Base-by-base conservation (phyloP, 1,140 invertebrate species). In the Atta texana region DNA sequence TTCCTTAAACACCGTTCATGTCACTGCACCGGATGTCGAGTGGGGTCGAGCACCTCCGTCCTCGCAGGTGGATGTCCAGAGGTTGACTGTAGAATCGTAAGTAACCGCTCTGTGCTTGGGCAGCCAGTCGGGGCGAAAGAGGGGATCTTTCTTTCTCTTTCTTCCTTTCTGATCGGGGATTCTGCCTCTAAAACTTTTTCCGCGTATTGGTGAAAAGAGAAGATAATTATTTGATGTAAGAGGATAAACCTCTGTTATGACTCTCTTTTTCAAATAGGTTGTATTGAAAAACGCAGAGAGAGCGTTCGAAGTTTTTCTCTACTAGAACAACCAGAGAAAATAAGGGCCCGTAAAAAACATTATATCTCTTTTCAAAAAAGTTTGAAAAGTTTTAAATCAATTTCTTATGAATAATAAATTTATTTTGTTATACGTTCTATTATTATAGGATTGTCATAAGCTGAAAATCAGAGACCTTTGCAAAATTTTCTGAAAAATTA, bases 31-130 rank as follows among this genome's bases (percentile, higher is more conserved):
- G 93, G 92, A 92, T 92, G 86, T 91, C 91, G 80, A 69, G 91
- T 93, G 93, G 93, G 94, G 93, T 94, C 93, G 94, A 93, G 92
- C 91, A 94, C 93, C 94, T 95, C 94, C 92, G 94, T 94, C 95
- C 93, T 95, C 93, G 92, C 94, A 95, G 94, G 94, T 95, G 93
- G 94, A 94, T 94, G 92, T 94, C 93, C 94, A 95, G 93, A 94
- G 94, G 94, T 95, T 94, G 94, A 95, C 95, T 95, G 94, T 93
- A 91, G 93, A 93, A 93, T 94, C 90, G 93, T 94, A 94, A 94
- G 93, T 94, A 94, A 94, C 92, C 92, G 92, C 87, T 92, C 91
- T 91, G 91, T 94, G 92, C 92, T 92, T 91, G 80, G 88, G 80
- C 89, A 91, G 88, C 93, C 81, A 82, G 76, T 53, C 81, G 64